Base-by-base conservation (phyloP, 2,113 vertebrate species). In the Saccopteryx bilineata region DNA sequence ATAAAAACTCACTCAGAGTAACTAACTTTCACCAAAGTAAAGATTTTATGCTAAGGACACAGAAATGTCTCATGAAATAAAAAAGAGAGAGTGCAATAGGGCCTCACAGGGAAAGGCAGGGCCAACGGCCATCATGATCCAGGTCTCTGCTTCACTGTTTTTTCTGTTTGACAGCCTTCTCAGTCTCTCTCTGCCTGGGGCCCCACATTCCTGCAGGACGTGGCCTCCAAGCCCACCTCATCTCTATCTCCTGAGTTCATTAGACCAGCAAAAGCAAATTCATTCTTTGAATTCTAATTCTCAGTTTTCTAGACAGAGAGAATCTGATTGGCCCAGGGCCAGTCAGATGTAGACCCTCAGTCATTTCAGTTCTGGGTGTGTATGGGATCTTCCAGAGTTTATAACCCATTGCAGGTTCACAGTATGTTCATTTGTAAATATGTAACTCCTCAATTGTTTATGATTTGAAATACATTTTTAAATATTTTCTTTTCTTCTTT, bases 91-190 rank as follows among this genome's bases (percentile, higher is more conserved):
- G 9, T 28, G 9, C 5, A 5, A 2, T 24, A 1, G 13, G n/a
- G 4, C 12, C 12, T 72, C 19, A 15, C n/a, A 2, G 12, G 68
- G 23, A 60, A n/a, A 87, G 31, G 33, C 17, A 65, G 18, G 7
- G 18, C 19, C 48, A 33, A 13, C 18, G 23, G 3, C 3, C 14
- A 5, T 7, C n/a, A 1, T 76, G 14, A 0, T 75, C 7, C 24
- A 63, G 11, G 5, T 18, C 24, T 54, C 48, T 58, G 63, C 15
- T 56, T 17, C 65, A 5, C 8, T 28, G 0, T 39, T 52, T 69
- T 87, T 26, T 72, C 14, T 8, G 0, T 12, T 15, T 60, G 2
- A 18, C 24, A 21, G 8, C 2, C 46, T 74, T 87, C 26, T 39
- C 2, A 48, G 4, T 56, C 19, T 39, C 28, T 69, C 50, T 65